Evolutionary conservation across 2,888 invertebrate species (phyloP).

Genomic region (Drosophila buzzatii): DNA sequence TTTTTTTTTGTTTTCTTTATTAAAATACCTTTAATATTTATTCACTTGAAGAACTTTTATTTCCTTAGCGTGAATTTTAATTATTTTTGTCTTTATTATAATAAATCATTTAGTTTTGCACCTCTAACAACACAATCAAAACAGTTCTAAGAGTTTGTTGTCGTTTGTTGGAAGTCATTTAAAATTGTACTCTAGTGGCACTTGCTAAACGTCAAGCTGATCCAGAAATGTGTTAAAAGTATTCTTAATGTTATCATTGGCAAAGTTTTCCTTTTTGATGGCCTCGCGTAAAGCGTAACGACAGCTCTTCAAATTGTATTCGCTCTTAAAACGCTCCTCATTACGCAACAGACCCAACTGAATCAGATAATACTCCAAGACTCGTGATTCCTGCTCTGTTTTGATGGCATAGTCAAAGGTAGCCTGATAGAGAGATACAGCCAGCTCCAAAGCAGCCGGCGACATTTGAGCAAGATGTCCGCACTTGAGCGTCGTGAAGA

Average conservation of each 20-base stretch:
- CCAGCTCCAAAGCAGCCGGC: constrained; percentile 79
- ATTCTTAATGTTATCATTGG: constrained; percentile 80
- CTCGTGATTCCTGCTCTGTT: constrained; percentile 82
- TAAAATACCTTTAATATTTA: background rate
- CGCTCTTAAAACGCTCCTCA: constrained; percentile 82
- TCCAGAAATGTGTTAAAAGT: constrained; percentile 83
- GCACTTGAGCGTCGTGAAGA: constrained; percentile 84
- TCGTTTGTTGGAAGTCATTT: background rate
- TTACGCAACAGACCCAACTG: constrained; percentile 83
- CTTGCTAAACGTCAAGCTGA: constrained; percentile 64
- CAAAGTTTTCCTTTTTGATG: constrained; percentile 72
- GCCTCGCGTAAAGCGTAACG: constrained; percentile 83
- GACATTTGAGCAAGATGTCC: constrained; percentile 82
- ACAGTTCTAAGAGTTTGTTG: no score
- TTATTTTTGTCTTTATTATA: no score
- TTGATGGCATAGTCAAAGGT: constrained; percentile 83
- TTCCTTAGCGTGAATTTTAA: no score
- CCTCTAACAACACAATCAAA: no score
- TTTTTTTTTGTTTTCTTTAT: background rate
- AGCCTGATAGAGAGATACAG: constrained; percentile 79
- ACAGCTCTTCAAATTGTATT: constrained; percentile 82
- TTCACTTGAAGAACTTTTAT: background rate
- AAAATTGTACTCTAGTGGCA: background rate
- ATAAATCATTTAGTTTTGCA: no score
- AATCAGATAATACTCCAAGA: constrained; percentile 83